These are phyloP conservation scores for Dryomyza anilis DNA, from an alignment of 2,888 invertebrate genomes.

Conservation along the genomic window DNA sequence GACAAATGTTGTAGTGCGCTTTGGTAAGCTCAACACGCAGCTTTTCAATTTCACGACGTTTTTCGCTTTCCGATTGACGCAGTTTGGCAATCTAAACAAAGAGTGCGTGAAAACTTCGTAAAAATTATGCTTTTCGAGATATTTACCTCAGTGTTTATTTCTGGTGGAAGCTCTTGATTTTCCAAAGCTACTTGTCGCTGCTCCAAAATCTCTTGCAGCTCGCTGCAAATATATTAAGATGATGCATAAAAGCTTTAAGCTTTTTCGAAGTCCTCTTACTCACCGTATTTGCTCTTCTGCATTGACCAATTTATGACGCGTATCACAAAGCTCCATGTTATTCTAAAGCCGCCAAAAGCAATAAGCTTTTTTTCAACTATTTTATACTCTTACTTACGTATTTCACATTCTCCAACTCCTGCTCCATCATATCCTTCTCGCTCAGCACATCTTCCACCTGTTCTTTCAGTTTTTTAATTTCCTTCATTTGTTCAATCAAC, in stretches of 20 bases:
- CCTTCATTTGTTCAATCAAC: slow-evolving; percentile 15
- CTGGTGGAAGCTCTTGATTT: slow-evolving; percentile 21
- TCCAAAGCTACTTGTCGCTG: slow-evolving; percentile 18
- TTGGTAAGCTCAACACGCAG: slow-evolving; percentile 42
- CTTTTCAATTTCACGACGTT: slow-evolving; percentile 40
- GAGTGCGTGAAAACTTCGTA: not conserved
- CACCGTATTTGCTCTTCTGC: slow-evolving; percentile 26
- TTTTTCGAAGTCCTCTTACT: no score
- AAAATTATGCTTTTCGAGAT: not conserved
- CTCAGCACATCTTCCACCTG: slow-evolving; percentile 25
- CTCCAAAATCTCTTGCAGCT: slow-evolving; percentile 23
- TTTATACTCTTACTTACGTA: slow-evolving; percentile 16
- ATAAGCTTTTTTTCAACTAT: not conserved
- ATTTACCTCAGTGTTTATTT: slow-evolving; percentile 32
- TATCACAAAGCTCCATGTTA: not conserved
- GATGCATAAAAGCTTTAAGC: not conserved
- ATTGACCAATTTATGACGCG: slow-evolving; percentile 22
- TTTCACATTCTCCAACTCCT: slow-evolving; percentile 27
- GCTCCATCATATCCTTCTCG: slow-evolving; percentile 17
- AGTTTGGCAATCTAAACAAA: slow-evolving; percentile 29
- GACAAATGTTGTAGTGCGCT: slow-evolving; percentile 38
- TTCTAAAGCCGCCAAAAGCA: slow-evolving; percentile 24
- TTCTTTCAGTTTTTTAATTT: slow-evolving; percentile 29
- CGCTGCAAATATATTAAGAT: slow-evolving; percentile 16
- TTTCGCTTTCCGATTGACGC: slow-evolving; percentile 37